Base-by-base conservation (phyloP, 2,797 vertebrate genomes). In the Vultur gryphus region DNA sequence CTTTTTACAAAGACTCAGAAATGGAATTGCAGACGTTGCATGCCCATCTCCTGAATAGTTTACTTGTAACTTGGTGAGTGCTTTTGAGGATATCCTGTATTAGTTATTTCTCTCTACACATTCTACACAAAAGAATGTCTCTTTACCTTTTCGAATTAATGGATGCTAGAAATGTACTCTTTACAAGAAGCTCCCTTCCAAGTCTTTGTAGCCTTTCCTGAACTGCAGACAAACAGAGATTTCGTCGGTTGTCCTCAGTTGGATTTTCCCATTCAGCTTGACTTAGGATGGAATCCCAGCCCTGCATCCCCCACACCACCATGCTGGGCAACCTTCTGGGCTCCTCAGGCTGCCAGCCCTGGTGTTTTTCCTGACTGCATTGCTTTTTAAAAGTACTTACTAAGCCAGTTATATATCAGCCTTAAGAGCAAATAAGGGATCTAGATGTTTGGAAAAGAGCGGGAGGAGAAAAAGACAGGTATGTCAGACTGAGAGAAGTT, bases 1-100 rank as follows among this genome's bases (percentile, higher is more conserved):
- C 87, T 93, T 94, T 92, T 85, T 84, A 70, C 33, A 19, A 71
- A 88, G 55, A 81, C 77, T 85, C 84, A 95, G 87, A 67, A 87
- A 37, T 43, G 51, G 71, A 70, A 83, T 67, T 58, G 35, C 66
- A 90, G 80, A 44, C n/a, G 28, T 29, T 46, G 55, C 26, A 46
- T 57, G 64, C 64, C 73, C 33, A 14, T 95, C 78, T 95, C 67
- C 66, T 73, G 66, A 94, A 77, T 23, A 90, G 90, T 90, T 91
- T 94, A 37, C 39, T 26, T 72, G 41, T 89, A 66, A 84, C 67
- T 90, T 95, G 58, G 75, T 80, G 80, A 57, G 58, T 95, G 65
- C 58, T 81, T 93, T 81, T 57, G 66, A 72, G 55, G 61, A 17
- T 88, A 55, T 72, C 19, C 33, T 61, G 6, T 48, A 3, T 80